Evolutionary conservation across 2,797 vertebrate species (phyloP), one percentile per base, ranked within the genome.

Genomic region (Propithecus perrieri): DNA sequence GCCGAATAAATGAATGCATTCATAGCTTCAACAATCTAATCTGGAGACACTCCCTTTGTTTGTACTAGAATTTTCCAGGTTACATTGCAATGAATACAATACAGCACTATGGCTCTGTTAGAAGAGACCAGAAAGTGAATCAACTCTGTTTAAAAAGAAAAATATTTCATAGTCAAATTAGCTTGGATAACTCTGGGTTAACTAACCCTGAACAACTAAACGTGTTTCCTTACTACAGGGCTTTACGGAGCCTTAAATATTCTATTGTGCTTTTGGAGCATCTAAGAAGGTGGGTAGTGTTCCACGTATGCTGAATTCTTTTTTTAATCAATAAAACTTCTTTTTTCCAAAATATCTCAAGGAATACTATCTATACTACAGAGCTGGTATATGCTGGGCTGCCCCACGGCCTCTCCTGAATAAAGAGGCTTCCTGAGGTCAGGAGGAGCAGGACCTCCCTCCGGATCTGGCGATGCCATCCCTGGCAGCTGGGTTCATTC

Each of bases 391-490:
- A 12, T 7, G 4, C 13, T 20, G 11, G 43, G 18, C 24, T 55
- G 22, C 13, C 18, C 67, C 7, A 0, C 0, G 0, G 8, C 10
- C 0, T 24, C 8, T 46, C 67, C 59, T 22, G 30, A 26, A 7
- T 7, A 15, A 48, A 88, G 55, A 63, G 28, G 17, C 14, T 61
- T 53, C 50, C 43, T 30, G 4, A 24, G 46, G n/a, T 80, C 53
- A 1, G 28, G 46, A 41, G 33, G 18, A 10, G 13, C 15, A 35
- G 18, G n/a, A 7, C 20, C 38, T n/a, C 38, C 78, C 9, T 13
- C 30, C 2, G 4, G 53, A 24, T 41, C 71, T 11, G 0, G 2
- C 13, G 53, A 20, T 20, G 15, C 28, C 61, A 13, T n/a, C 4
- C 2, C 7, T 5, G 1, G 0, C 11, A 24, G 6, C 24, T 46